These are phyloP conservation scores for Desoria tigrina DNA, from an alignment of 2,888 invertebrate species.

Conservation along the genomic window DNA sequence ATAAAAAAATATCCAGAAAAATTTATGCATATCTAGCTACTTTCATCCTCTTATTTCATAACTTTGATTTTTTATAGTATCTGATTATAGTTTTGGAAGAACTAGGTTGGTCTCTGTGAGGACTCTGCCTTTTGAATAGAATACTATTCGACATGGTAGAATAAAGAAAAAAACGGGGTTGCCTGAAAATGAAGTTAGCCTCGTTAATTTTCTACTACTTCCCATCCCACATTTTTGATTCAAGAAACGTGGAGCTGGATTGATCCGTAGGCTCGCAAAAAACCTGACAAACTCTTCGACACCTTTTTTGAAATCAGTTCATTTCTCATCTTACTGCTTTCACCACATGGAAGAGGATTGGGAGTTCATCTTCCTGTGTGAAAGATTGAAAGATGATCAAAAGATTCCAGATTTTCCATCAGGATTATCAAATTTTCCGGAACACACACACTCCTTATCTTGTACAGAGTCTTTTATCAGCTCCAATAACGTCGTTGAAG, in stretches of 20 bases:
- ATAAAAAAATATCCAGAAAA: too few species aligned
- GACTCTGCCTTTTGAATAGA: too few species aligned
- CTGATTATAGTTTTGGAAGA: too few species aligned
- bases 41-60: too few species aligned
- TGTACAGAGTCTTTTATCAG: neutral
- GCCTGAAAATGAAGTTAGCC: neutral
- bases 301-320: neutral
- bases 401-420: constrained; percentile 2
- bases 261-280: neutral
- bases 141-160: too few species aligned
- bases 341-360: neutral
- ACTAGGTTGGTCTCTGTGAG: too few species aligned
- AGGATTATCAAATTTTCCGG: neutral
- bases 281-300: neutral
- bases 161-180: neutral
- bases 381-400: constrained; percentile 6
- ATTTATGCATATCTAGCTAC: too few species aligned
- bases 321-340: neutral
- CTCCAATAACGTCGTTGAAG: neutral
- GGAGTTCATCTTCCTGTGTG: neutral
- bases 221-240: neutral
- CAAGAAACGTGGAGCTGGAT: neutral
- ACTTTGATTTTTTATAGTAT: too few species aligned
- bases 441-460: neutral
- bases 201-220: neutral